Conservation (phyloP, 1,140 invertebrate species). For the Drosophila dunni region DNA sequence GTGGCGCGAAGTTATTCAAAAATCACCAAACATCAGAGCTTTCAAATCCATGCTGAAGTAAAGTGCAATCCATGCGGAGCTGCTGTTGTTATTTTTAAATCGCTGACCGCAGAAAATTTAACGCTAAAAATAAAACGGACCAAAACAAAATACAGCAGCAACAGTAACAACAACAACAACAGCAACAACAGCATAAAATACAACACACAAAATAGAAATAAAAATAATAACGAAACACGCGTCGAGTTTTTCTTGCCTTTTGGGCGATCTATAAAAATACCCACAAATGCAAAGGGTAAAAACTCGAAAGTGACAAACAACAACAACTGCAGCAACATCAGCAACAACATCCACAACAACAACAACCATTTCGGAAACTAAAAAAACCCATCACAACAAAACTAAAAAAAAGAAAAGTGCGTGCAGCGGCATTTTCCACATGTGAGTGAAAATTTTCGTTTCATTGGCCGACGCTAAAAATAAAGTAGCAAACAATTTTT, state of each 20-base stretch:
- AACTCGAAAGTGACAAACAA: slow-evolving; percentile 74
- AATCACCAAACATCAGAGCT: slow-evolving; percentile 16
- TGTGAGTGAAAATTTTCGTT: slow-evolving; percentile 49
- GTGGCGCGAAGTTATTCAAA: slow-evolving; percentile 29
- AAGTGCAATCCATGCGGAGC: slow-evolving; percentile 68
- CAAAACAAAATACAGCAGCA: slow-evolving; percentile 32
- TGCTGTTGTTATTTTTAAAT: slow-evolving; percentile 76
- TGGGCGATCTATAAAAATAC: slow-evolving; percentile 43
- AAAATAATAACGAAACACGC: slow-evolving; percentile 47
- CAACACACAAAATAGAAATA: slow-evolving; percentile 59
- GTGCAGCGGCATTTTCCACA: slow-evolving; percentile 55
- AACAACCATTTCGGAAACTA: slow-evolving; percentile 32
- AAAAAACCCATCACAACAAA: background rate
- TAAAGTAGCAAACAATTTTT: slow-evolving; percentile 37
- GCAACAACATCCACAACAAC: slow-evolving; percentile 26
- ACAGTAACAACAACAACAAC: slow-evolving; percentile 39
- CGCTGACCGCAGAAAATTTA: slow-evolving; percentile 73
- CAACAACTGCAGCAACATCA: slow-evolving; percentile 39
- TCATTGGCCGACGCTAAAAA: slow-evolving; percentile 45
- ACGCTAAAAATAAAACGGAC: slow-evolving; percentile 67
- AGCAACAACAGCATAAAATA: slow-evolving; percentile 26
- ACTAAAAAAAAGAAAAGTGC: slow-evolving; percentile 32
- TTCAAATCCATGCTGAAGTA: slow-evolving; percentile 40
- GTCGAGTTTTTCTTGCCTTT: slow-evolving; percentile 35
- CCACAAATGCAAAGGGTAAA: slow-evolving; percentile 71